Percentiles rank a stretch among this genome's conserved stretches.
phyloP scores from a whole-genome alignment of 2,888 invertebrate genomes.

The Theretra japonica region DNA sequence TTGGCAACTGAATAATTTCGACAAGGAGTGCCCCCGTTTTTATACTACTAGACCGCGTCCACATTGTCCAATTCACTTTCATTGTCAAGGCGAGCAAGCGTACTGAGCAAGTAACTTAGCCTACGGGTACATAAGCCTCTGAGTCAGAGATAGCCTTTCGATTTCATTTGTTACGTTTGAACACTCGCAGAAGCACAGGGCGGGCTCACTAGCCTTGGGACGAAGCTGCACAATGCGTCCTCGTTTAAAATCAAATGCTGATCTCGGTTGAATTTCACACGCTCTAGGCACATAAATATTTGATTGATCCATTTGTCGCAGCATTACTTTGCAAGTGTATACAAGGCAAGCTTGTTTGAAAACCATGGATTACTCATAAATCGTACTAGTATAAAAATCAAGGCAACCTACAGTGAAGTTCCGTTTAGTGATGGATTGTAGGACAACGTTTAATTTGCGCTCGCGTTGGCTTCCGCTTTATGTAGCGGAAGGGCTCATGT shows the following conservation, averaged over 20 bases:
- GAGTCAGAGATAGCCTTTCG: conserved; percentile 81
- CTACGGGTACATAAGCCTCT: conserved; percentile 53
- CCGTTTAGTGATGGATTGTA: conserved; percentile 30
- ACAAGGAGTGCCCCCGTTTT: conserved; percentile 75
- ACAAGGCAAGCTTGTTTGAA: conserved; percentile 24
- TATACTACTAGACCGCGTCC: conserved; percentile 69
- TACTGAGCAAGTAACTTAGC: conserved; percentile 53
- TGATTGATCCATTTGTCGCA: conserved; percentile 8
- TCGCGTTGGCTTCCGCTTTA: not conserved
- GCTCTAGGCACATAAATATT: conserved; percentile 14
- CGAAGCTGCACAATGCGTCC: conserved; percentile 47
- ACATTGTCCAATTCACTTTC: conserved; percentile 77
- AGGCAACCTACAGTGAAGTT: conserved; percentile 13
- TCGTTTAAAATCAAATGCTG: conserved; percentile 26
- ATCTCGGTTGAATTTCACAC: conserved; percentile 24
- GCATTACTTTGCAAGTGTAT: conserved; percentile 9
- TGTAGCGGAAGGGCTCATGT: not conserved
- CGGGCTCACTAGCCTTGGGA: conserved; percentile 62
- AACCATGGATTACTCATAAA: conserved; percentile 23
- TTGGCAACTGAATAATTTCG: conserved; percentile 83
- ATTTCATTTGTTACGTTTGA: conserved; percentile 74
- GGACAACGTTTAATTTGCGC: not conserved
- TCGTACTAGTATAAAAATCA: conserved; percentile 10
- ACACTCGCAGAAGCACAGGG: conserved; percentile 54
- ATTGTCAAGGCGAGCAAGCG: conserved; percentile 79